Evolutionary conservation across 2,888 invertebrate species (phyloP).

Genomic region (Pilophorus perplexus): DNA sequence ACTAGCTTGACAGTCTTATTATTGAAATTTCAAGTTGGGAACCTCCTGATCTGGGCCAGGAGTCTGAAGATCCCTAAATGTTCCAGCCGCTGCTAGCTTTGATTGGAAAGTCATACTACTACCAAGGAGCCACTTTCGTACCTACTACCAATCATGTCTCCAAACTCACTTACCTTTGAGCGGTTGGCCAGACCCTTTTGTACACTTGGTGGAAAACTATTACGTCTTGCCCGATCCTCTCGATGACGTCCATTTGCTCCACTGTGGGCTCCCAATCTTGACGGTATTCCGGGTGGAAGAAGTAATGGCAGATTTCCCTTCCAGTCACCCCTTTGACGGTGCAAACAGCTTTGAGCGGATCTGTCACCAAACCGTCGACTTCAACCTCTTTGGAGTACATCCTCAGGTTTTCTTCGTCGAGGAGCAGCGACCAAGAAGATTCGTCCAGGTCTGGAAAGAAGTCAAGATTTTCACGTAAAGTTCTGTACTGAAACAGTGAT

Average conservation of each 20-base stretch:
- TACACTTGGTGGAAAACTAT: conserved; percentile 92
- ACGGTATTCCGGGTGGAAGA: conserved; percentile 91
- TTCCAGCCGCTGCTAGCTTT: too few relatives aligned
- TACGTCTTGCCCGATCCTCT: conserved; percentile 84
- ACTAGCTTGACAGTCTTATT: too few relatives aligned
- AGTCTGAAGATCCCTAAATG: too few relatives aligned
- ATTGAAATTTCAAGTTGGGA: too few relatives aligned
- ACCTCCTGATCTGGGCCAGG: too few relatives aligned
- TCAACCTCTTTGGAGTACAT: conserved; percentile 95
- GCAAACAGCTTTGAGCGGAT: conserved; percentile 96
- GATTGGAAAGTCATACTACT: too few relatives aligned
- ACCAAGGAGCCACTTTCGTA: too few relatives aligned
- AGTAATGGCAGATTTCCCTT: conserved; percentile 95
- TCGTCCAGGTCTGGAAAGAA: not conserved
- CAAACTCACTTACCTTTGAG: too few relatives aligned
- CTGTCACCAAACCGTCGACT: conserved; percentile 91
- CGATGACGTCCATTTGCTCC: conserved; percentile 90
- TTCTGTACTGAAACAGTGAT: too few relatives aligned
- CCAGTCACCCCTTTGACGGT: conserved; percentile 95
- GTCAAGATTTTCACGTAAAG: too few relatives aligned
- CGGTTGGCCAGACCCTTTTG: conserved; percentile 99
- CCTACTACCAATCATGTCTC: too few relatives aligned
- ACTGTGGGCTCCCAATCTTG: conserved; percentile 97
- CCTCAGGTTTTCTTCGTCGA: conserved; percentile 97
- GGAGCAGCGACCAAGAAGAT: conserved; percentile 92